Conservation (phyloP, 2,113 vertebrate species). For the Corythaeola cristata region DNA sequence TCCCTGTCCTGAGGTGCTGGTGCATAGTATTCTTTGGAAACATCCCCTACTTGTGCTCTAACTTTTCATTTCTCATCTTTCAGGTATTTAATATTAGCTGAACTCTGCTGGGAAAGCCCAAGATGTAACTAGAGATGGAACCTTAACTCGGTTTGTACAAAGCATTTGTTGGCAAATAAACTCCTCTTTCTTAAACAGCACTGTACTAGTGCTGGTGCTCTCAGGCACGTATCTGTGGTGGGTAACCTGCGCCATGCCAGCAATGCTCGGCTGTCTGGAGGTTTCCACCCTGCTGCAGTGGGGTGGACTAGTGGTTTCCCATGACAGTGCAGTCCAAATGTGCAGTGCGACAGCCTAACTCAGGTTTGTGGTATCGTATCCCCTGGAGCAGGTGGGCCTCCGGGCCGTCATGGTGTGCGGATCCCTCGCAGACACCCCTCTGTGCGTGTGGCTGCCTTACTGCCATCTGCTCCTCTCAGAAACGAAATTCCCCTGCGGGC, state of each 20-base stretch:
- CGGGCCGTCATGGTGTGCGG: accelerated
- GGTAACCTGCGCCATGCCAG: accelerated
- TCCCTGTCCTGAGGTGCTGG: neutral
- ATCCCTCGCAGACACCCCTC: neutral
- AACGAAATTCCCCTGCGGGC: neutral
- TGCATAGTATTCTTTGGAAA: neutral
- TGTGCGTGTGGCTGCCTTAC: neutral
- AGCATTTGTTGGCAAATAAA: neutral
- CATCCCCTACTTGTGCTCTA: neutral
- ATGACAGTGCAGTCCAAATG: accelerated
- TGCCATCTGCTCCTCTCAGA: neutral
- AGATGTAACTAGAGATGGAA: neutral
- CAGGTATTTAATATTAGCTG: neutral
- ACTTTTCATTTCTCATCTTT: neutral
- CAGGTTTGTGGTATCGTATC: neutral
- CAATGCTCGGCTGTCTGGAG: neutral
- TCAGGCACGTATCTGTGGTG: accelerated
- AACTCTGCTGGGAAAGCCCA: neutral
- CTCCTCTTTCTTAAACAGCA: neutral
- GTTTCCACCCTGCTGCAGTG: accelerated
- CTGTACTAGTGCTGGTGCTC: accelerated
- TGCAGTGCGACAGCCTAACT: neutral
- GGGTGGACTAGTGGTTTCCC: neutral
- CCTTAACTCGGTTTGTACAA: accelerated
- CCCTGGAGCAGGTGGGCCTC: neutral